Conservation (phyloP, 2,113 vertebrate genomes). For the Furnarius figulus region DNA sequence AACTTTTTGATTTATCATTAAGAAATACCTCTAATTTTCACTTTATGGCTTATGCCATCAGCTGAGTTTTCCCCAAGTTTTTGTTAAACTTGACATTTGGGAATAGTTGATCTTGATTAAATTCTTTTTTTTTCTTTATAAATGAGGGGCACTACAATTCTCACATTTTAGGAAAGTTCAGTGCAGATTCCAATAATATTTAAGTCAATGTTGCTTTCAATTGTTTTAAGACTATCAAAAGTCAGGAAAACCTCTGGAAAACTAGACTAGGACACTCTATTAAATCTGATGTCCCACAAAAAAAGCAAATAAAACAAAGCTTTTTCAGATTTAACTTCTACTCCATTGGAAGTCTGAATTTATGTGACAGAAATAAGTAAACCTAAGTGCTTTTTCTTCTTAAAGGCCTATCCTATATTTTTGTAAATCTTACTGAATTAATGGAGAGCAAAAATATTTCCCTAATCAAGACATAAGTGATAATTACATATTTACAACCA, state of each 20-base stretch:
- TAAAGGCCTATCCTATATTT: neutral
- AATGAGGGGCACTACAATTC: accelerated
- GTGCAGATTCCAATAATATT: neutral
- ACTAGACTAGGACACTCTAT: too few species aligned
- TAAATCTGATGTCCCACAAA: neutral
- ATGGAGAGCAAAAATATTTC: neutral
- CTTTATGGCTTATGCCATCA: neutral
- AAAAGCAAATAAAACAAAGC: neutral
- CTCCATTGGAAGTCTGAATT: neutral
- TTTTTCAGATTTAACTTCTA: neutral
- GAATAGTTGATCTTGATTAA: neutral
- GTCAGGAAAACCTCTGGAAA: neutral
- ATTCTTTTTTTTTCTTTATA: neutral
- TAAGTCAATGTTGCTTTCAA: neutral
- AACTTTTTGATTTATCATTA: neutral
- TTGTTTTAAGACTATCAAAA: neutral
- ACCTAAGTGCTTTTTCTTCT: neutral
- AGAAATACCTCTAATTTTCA: neutral
- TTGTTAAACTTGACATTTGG: neutral
- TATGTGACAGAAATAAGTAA: neutral
- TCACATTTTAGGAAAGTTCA: neutral
- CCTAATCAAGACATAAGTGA: neutral
- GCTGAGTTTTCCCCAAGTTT: neutral
- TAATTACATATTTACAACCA: neutral
- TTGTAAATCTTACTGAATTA: neutral